Base-by-base conservation (phyloP, 2,797 vertebrate genomes). In the Steatocranus sp. region DNA sequence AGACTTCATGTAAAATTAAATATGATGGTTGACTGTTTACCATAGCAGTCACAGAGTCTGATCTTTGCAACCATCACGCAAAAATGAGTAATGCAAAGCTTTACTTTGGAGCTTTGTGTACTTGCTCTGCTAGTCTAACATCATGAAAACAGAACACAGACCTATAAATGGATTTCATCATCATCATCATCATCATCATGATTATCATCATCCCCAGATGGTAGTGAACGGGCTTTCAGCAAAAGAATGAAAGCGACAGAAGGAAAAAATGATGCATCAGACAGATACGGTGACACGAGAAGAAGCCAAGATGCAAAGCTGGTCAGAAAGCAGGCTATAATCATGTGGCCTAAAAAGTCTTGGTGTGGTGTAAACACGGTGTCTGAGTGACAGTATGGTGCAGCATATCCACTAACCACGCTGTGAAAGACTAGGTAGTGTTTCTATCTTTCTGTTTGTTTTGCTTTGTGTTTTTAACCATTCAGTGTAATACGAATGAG, bases 281-380 rank as follows among this genome's bases (percentile, higher is more conserved):
- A 73, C 54, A 30, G 78, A 84, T 7, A 73, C 17, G 17, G 25
- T 73, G 68, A 73, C 68, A 30, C 7, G 7, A n/a, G 41, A 73
- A 18, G 25, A 73, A 84, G 50, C 56, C 43, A 48, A 73, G 70
- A 76, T 51, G 53, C 80, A 75, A 75, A 79, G 87, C 80, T 54
- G 50, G 78, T 80, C 76, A 78, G 74, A 56, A 73, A 17, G 79
- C 53, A 78, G 51, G 34, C 76, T 88, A 50, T 75, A 10, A 53
- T 83, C 79, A 41, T 54, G 66, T 74, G 58, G 84, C 41, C 34
- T 86, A 30, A 30, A 73, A 73, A 5, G 17, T 73, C 41, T 8
- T 4, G 25, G 68, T 73, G 68, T 18, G 38, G 41, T 12, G 41
- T 30, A n/a, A 73, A 73, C 25, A 46, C 3, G 5, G 68, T 48